Conservation (phyloP, 2,113 vertebrate species). For the Conger conger region DNA sequence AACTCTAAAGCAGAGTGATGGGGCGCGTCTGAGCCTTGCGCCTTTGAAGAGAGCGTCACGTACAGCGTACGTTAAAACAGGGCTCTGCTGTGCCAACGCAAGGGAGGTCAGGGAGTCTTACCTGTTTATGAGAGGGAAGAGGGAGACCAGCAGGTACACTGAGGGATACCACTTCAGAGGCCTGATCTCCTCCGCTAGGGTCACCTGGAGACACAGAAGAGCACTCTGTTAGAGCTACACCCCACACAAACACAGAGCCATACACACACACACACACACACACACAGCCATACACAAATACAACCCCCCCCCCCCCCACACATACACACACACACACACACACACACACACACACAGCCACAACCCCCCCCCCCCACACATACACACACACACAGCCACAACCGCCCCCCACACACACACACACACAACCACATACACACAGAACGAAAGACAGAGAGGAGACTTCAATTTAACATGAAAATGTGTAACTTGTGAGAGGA, state of each 20-base stretch:
- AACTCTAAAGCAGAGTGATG: neutral
- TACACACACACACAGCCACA: no score
- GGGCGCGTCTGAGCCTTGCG: neutral
- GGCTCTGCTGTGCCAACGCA: neutral
- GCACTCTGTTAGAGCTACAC: neutral
- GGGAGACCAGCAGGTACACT: slow-evolving; percentile 74
- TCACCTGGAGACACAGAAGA: slow-evolving; percentile 64
- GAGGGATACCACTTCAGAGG: slow-evolving; percentile 75
- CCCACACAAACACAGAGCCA: neutral
- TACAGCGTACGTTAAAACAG: no score
- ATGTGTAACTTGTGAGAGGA: no score
- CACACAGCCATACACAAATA: slow-evolving; percentile 19
- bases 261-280: slow-evolving; percentile 41
- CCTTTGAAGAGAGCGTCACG: no score
- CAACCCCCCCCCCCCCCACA: no score
- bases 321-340: neutral
- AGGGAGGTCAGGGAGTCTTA: slow-evolving; percentile 51
- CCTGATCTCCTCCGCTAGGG: slow-evolving; percentile 70
- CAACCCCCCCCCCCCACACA: no score
- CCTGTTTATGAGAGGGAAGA: slow-evolving; percentile 79
- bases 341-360: no score
- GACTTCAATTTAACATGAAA: no score
- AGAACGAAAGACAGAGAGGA: no score
- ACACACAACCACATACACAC: neutral
- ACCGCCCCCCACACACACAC: no score